A percentile compares a stretch with the other conserved stretches of the same genome.
These are phyloP conservation scores for Coracias cyanogaster DNA, from an alignment of 2,797 vertebrate species.

Conservation along the genomic window DNA sequence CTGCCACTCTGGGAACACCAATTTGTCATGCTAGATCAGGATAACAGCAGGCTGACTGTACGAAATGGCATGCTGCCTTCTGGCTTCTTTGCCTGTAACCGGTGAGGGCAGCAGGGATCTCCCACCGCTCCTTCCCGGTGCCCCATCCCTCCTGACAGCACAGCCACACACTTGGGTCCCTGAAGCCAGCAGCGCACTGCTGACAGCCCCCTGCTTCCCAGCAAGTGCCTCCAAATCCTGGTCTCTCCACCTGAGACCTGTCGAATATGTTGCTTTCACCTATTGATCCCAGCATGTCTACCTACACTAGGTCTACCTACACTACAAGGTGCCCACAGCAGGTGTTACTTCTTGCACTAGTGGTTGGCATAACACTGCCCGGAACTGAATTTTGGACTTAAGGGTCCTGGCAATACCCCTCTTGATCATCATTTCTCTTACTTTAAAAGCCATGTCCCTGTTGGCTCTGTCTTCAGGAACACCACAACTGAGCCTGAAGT, in stretches of 20 bases:
- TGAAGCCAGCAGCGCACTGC: no score
- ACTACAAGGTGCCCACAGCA: rapidly evolving
- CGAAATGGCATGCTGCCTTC: slow-evolving; percentile 73
- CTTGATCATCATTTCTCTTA: neutral
- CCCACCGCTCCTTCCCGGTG: neutral
- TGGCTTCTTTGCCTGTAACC: slow-evolving; percentile 48
- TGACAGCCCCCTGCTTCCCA: rapidly evolving
- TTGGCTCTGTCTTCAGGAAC: neutral
- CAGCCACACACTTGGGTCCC: neutral
- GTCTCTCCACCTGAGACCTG: neutral
- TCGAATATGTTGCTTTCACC: neutral
- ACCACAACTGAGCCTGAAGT: neutral
- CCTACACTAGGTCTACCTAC: neutral
- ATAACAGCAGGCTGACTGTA: slow-evolving; percentile 77
- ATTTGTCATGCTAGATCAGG: slow-evolving; percentile 86
- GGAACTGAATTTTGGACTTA: neutral
- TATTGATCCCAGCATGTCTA: neutral
- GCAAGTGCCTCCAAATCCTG: neutral
- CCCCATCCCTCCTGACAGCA: neutral
- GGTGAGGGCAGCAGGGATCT: slow-evolving; percentile 19
- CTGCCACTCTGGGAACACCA: slow-evolving; percentile 82
- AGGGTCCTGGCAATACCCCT: neutral
- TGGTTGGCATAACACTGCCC: neutral
- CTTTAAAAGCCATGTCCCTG: neutral
- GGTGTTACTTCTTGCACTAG: neutral